These are phyloP conservation scores for Polyommatus iphigenia DNA, from an alignment of 2,888 invertebrate species.

Conservation along the genomic window DNA sequence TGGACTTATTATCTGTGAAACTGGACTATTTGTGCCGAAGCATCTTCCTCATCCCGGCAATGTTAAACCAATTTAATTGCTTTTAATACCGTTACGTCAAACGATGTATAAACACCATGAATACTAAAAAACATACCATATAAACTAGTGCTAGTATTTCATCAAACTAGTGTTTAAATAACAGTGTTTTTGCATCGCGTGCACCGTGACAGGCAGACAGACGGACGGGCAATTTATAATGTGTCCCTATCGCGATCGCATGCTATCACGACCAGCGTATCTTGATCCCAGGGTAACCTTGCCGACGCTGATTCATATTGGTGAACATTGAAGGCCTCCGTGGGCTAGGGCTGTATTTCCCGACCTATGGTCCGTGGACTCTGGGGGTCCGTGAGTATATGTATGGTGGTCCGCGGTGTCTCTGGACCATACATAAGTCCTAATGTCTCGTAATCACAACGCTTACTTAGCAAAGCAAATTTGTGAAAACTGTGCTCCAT, in stretches of 20 bases:
- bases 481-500: no score
- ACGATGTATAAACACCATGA: background rate
- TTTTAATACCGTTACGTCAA: background rate
- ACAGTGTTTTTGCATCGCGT: conserved; percentile 71
- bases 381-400: no score
- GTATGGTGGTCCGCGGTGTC: no score
- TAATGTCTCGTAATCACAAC: no score
- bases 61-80: background rate
- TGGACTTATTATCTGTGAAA: no score
- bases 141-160: background rate
- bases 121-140: background rate
- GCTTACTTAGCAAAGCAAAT: no score
- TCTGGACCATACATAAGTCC: no score
- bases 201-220: conserved; percentile 74
- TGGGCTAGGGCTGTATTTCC: no score
- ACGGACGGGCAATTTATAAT: conserved; percentile 78
- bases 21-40: no score
- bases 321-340: background rate
- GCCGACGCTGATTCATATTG: conserved; percentile 5
- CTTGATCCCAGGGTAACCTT: conserved; percentile 40
- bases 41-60: no score
- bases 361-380: no score
- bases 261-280: conserved; percentile 49
- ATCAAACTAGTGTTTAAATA: conserved; percentile 26
- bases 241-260: conserved; percentile 74